Base-by-base conservation (phyloP, 2,888 invertebrate species). In the Ectemnius continuus region DNA sequence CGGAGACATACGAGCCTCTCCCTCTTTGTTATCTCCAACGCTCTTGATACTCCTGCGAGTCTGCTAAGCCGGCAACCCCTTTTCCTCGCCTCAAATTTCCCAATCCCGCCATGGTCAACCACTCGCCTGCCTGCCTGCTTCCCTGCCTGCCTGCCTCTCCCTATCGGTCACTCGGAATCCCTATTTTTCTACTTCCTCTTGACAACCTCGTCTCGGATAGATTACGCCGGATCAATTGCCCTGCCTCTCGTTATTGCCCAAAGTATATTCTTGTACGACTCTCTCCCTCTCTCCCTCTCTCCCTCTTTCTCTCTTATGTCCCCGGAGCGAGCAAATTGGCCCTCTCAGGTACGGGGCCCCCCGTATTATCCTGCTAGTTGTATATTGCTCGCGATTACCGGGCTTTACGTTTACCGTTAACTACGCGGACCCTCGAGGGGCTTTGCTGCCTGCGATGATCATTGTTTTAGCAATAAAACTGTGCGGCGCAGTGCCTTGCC, bases 351-450 rank as follows among this genome's bases (percentile, higher is more conserved):
- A 69, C 26, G 8, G 36, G 20, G 23, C 13, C 52, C 13, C 52
- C 61, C 23, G 58, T 36, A 46, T 18, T n/a, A 61, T 63, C 23
- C 64, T 23, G n/a, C 20, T 11, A 13, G 52, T 11, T 67, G 36
- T 58, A 23, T 14, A 64, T 60, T 20, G 14, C 2, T 8, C n/a
- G n/a, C 16, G 46, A 48, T 58, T 23, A 8, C 23, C 46, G 16
- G 14, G 59, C 11, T 61, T 59, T 73, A 59, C 46, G 16, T 73
- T 69, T 58, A 73, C 69, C 69, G 62, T 73, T 66, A 73, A 48
- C 28, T 45, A 18, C 58, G n/a, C n/a, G 28, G 45, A n/a, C 52
- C 20, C 56, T 16, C 36, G 20, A 5, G 2, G 5, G 46, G 8
- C 8, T 36, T 36, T 8, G 36, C 6, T 11, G 36, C 13, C 52